phyloP scores from a whole-genome alignment of 1,140 invertebrate genomes.

The Monomorium pharaonis region DNA sequence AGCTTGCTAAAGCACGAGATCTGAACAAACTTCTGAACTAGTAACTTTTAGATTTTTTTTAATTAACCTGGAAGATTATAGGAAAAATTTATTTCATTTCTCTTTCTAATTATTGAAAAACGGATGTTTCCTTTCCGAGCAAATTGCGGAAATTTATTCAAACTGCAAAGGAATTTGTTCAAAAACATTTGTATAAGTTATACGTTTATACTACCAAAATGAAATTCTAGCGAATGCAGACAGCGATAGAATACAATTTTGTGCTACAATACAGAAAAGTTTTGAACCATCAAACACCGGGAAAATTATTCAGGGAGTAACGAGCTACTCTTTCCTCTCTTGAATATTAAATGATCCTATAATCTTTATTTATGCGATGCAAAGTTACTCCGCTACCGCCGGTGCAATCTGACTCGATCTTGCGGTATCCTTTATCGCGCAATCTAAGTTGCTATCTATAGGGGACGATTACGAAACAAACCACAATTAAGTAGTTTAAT shows the following conservation, averaged over 20 bases:
- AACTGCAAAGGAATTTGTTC: background rate
- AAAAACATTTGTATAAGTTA: background rate
- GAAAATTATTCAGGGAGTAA: conserved; percentile 8
- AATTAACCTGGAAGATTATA: background rate
- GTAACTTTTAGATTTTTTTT: background rate
- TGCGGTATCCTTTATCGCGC: conserved; percentile 21
- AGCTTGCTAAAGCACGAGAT: background rate
- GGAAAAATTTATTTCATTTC: background rate
- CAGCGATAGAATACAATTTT: background rate
- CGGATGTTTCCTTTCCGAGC: background rate
- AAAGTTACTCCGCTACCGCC: conserved; percentile 21
- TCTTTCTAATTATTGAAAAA: background rate
- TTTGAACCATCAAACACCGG: background rate
- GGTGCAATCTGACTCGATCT: conserved; percentile 16
- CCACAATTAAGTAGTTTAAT: conserved; percentile 4
- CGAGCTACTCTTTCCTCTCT: conserved; percentile 2
- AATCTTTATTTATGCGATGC: conserved; percentile 31
- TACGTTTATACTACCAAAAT: conserved; percentile 1
- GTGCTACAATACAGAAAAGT: background rate
- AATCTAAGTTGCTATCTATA: conserved; percentile 29
- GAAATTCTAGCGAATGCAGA: background rate
- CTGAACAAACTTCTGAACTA: background rate
- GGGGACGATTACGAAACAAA: conserved; percentile 36
- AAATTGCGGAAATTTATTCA: background rate
- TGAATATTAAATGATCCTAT: conserved; percentile 3